Evolutionary conservation across 2,888 invertebrate species (phyloP).

Genomic region (Ptychoptera contaminata): DNA sequence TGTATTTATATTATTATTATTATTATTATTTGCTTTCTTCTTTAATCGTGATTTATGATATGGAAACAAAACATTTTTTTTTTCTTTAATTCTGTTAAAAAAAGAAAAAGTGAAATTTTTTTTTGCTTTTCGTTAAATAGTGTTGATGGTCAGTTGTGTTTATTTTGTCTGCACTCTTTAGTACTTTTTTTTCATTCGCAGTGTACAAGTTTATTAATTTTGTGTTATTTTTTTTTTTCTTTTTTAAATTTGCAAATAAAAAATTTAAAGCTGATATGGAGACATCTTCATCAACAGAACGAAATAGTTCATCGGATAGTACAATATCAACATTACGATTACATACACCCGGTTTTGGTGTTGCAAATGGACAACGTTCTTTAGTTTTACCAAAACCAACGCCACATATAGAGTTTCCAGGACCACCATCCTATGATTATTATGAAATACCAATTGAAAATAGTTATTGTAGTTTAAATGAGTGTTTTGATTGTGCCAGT

Average conservation of each 20-base stretch:
- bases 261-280: slow-evolving; percentile 8
- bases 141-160: not conserved
- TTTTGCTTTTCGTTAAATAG: not conserved
- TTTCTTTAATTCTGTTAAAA: no score
- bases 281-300: slow-evolving; percentile 12
- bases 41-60: no score
- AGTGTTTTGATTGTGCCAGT: slow-evolving; percentile 9
- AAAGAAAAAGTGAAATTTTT: no score
- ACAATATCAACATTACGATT: slow-evolving; percentile 20
- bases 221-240: not conserved
- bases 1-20: no score
- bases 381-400: slow-evolving; percentile 23
- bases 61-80: no score
- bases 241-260: no score
- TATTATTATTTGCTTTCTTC: no score
- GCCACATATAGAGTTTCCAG: slow-evolving; percentile 25
- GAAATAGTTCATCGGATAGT: slow-evolving; percentile 11
- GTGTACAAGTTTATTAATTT: not conserved
- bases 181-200: not conserved
- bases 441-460: slow-evolving; percentile 11
- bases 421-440: slow-evolving; percentile 25
- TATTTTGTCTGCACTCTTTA: no score
- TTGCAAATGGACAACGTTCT: slow-evolving; percentile 18
- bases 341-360: slow-evolving; percentile 19
- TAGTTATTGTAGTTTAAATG: slow-evolving; percentile 11